Evolutionary conservation across 1,140 invertebrate genomes (phyloP), one percentile per base, ranked within the genome.

Genomic region (Hyles euphorbiae): DNA sequence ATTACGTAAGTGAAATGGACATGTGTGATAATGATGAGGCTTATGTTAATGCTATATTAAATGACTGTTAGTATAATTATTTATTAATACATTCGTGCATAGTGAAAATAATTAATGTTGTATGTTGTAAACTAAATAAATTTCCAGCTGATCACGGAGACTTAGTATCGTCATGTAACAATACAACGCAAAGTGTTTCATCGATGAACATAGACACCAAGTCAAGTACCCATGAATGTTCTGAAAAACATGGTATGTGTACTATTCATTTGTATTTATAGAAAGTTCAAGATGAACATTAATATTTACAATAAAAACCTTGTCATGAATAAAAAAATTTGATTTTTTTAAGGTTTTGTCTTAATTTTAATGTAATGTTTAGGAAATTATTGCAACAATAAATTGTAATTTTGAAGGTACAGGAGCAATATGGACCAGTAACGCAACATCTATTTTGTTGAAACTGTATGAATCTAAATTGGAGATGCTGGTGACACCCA

Each of bases 401-500:
- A 22, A 22, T 22, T 22, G 22, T 22, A 22, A 22, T 22, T 22
- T 22, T 22, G 22, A 22, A 22, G 22, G 22, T 60, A 12, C 60
- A 76, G 73, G 63, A 68, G 76, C 71, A 45, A 66, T 72, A 5
- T 78, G 76, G 76, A 76, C 71, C 34, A 57, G 57, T n/a, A 61
- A 58, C 61, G 65, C 67, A 33, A 70, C 70, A 22, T 55, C 57
- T 51, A 72, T 56, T 11, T 51, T 78, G 2, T 60, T 78, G 45
- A 76, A 71, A 60, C 53, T 73, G 47, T 78, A 78, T 74, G 76
- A 78, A 61, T 56, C 58, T 9, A 76, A 76, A 48, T 51, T 76
- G 44, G 63, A 67, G 67, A 72, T 74, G 65, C 50, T 78, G 12
- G 67, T 72, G 70, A 76, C 69, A 49, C 74, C 73, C 0, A 76